Base-by-base conservation (phyloP, 2,888 invertebrate species). In the Drepana falcataria region DNA sequence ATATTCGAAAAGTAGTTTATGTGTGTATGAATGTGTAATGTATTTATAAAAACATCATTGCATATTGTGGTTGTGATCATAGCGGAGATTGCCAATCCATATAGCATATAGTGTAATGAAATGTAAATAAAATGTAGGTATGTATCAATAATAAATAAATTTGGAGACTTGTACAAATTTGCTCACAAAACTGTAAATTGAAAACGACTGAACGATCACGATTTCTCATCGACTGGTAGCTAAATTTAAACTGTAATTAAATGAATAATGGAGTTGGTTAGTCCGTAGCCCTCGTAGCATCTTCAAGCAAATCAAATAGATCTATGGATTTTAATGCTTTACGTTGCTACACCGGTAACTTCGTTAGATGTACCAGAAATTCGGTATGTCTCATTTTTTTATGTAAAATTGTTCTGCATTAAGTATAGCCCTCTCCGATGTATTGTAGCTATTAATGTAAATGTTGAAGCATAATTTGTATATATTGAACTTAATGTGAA, bases 41-140 rank as follows among this genome's bases (percentile, higher is more conserved):
- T 67, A 67, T 64, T 58, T 62, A 54, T 63, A 44, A 49, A 65
- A 76, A 70, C 70, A 75, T 81, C 73, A 83, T 83, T 85, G 83
- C 85, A 82, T 85, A 87, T 76, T 87, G 85, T 88, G 90, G 90
- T 91, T 91, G 90, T 91, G 90, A 91, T 87, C 86, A 80, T 87
- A 85, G 79, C 78, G 70, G 79, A 85, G 86, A 85, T 87, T 87
- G 84, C 87, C 85, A 89, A 91, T 84, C 87, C 85, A 83, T 85
- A 70, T 83, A 83, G 81, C 62, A 65, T 80, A 83, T 77, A 73
- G 59, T 58, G 64, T 62, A 61, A 69, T 65, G 68, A 67, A 60
- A 68, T 87, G 85, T 87, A 89, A 77, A 87, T 87, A 83, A 71
- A 74, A 78, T 75, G 68, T 83, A 85, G 78, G 65, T 76, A 78